phyloP scores from a whole-genome alignment of 2,113 vertebrate genomes.

The Gymnarchus niloticus region DNA sequence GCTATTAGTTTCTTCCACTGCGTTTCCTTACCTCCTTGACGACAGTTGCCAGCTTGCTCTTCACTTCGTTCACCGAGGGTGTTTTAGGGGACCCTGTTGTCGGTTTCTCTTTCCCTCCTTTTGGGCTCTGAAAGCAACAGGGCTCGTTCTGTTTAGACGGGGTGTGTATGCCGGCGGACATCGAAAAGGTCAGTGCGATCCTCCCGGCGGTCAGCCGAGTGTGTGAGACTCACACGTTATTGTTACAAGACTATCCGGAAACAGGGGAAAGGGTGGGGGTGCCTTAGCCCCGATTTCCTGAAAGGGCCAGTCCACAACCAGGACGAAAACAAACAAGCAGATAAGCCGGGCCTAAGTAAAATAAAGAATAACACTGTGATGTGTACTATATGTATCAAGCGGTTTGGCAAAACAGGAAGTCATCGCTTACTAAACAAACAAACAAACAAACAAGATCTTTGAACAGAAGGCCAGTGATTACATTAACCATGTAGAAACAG shows the following conservation, averaged over 20 bases:
- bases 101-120: conserved; percentile 55
- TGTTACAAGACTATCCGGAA: background rate
- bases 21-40: conserved; percentile 56
- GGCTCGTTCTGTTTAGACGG: background rate
- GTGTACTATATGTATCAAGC: too few species aligned
- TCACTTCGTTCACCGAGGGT: conserved; percentile 54
- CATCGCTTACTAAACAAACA: too few species aligned
- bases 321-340: too few species aligned
- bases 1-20: too few species aligned
- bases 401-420: too few species aligned
- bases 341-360: too few species aligned
- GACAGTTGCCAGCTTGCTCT: conserved; percentile 56
- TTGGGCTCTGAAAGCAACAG: conserved; percentile 42
- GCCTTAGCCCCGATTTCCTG: too few species aligned
- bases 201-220: background rate
- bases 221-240: background rate
- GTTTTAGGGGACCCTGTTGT: conserved; percentile 51
- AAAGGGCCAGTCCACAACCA: too few species aligned
- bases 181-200: too few species aligned
- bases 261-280: background rate
- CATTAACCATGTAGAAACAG: background rate
- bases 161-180: too few species aligned
- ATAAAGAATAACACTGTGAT: too few species aligned
- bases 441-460: background rate
- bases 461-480: background rate